Base-by-base conservation (phyloP, 2,113 vertebrate genomes). In the Larimichthys polyactis region DNA sequence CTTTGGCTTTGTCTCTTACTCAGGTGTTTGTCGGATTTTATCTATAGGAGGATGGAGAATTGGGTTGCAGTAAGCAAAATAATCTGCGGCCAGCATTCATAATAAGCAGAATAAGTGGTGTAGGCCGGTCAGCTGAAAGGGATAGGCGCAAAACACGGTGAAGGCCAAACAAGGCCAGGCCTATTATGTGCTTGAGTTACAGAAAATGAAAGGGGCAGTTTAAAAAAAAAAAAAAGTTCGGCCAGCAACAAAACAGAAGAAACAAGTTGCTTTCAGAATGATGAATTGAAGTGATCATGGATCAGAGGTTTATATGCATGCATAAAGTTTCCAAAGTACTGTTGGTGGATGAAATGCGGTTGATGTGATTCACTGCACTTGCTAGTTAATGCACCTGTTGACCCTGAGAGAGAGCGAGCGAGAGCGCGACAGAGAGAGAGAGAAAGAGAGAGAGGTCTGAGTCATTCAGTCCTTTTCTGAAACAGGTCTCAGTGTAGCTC, bases 41-140 rank as follows among this genome's bases (percentile, higher is more conserved):
- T 70, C 79, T 75, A 73, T 70, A 80, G 83, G 32, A 89, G 64
- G 74, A 82, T 36, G 27, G 86, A 79, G 91, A 87, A 85, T 87
- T 84, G 76, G 87, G 88, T 74, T 81, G 81, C 71, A 60, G 83
- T 89, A 84, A 79, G 75, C 78, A 90, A 91, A 91, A 89, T 85
- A 91, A 87, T 89, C 82, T 83, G 78, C 83, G 55, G 63, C 87
- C 83, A 66, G 75, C 32, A 15, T 57, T 86, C 73, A 83, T 86
- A 87, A 86, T 83, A 79, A 89, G 82, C 20, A 27, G 84, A 90
- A 89, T 82, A 90, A 89, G 79, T 58, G 78, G 78, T 70, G 55
- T 32, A 22, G 77, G 64, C 55, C 78, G 24, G 81, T 90, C 88
- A 86, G 83, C 87, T 91, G 90, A 91, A 83, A 87, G 51, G 62